These are phyloP conservation scores for Sitta europaea DNA, from an alignment of 2,113 vertebrate species.

Conservation along the genomic window DNA sequence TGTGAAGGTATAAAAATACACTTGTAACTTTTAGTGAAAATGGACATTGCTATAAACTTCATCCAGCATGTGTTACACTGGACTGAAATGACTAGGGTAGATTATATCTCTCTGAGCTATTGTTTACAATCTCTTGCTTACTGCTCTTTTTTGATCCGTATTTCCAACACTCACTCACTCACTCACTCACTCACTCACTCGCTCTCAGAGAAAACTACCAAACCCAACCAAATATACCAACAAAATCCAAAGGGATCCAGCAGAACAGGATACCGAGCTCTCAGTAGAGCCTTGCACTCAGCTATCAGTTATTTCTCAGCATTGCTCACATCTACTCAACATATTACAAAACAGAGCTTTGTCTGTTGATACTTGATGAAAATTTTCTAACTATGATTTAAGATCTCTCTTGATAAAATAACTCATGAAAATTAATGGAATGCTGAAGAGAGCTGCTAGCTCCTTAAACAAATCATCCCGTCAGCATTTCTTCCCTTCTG, in stretches of 20 bases:
- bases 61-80: neutral
- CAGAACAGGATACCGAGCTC: neutral
- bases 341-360: neutral
- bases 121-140: neutral
- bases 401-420: neutral
- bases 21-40: neutral
- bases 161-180: neutral
- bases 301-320: neutral
- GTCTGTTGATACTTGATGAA: neutral
- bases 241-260: neutral
- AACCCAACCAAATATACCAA: neutral
- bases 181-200: neutral
- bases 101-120: neutral
- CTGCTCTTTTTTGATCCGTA: neutral
- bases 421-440: neutral
- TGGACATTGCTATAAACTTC: neutral
- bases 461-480: neutral
- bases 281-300: neutral
- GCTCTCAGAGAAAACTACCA: neutral
- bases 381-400: neutral
- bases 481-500: neutral
- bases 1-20: neutral
- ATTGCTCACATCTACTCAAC: neutral
- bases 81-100: neutral
- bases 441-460: neutral